Evolutionary conservation across 35 echinoderm and acorn worm species (phyloP).

Genomic region (Heliocidaris erythrogramma): DNA sequence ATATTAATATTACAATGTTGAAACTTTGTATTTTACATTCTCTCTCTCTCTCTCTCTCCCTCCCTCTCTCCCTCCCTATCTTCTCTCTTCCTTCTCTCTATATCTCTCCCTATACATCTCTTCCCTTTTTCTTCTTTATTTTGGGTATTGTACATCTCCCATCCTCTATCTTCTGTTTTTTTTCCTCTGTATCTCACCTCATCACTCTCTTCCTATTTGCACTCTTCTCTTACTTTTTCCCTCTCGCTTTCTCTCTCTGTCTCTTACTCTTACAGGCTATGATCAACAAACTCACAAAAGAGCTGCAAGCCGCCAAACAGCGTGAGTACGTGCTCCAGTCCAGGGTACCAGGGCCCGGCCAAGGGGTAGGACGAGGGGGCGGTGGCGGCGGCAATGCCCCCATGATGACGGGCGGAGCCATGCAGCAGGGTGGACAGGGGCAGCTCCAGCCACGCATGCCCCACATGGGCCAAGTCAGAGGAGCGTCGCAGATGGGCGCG

Average conservation of each 20-base stretch:
- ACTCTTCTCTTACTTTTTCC: background rate
- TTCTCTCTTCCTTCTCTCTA: background rate
- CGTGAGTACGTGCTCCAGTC: background rate
- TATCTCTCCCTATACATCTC: background rate
- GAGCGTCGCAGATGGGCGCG: background rate
- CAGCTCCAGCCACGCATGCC: constrained; percentile 31
- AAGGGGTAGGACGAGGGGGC: background rate
- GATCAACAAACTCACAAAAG: constrained; percentile 39
- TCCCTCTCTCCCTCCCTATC: background rate
- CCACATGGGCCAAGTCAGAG: constrained; percentile 22
- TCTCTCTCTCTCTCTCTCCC: background rate
- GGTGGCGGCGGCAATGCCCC: background rate
- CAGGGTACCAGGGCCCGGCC: background rate
- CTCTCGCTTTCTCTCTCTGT: background rate
- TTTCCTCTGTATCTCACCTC: background rate
- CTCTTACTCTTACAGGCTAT: constrained; percentile 20
- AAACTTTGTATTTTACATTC: background rate
- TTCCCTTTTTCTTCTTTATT: background rate
- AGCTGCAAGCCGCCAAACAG: constrained; percentile 44
- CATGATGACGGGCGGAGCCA: background rate
- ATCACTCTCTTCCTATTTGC: too few species aligned
- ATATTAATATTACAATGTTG: too few species aligned
- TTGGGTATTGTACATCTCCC: background rate
- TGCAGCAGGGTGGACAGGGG: background rate
- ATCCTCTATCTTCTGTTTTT: background rate